phyloP scores from a whole-genome alignment of 2,113 vertebrate genomes.

The Podarcis cretensis region DNA sequence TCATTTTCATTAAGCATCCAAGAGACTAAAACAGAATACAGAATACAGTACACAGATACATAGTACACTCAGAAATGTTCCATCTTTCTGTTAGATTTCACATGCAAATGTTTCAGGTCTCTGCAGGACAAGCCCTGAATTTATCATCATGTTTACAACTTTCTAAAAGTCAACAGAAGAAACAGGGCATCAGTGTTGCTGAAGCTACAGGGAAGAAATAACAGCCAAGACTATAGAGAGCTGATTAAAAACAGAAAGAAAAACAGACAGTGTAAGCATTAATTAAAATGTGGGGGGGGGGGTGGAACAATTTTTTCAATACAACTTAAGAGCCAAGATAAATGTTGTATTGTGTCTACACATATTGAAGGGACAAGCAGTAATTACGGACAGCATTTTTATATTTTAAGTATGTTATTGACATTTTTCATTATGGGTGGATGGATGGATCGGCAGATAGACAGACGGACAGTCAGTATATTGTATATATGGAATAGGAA shows the following conservation, averaged over 20 bases:
- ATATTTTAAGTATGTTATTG: background rate
- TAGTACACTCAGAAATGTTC: conserved; percentile 3
- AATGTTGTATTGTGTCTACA: conserved; percentile 47
- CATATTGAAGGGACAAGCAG: background rate
- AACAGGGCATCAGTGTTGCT: conserved; percentile 33
- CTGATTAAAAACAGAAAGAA: background rate
- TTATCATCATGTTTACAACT: background rate
- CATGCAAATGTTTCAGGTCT: conserved; percentile 37
- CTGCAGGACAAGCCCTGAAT: background rate
- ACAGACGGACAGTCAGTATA: too few relatives aligned
- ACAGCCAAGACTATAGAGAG: conserved; percentile 39
- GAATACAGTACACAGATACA: background rate
- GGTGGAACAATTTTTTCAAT: conserved; percentile 21
- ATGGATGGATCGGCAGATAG: too few relatives aligned
- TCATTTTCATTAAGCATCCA: background rate
- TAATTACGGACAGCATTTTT: background rate
- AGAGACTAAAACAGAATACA: background rate
- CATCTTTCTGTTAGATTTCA: conserved; percentile 58
- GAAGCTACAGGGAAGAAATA: conserved; percentile 42
- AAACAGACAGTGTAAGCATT: conserved; percentile 58
- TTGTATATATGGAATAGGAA: too few relatives aligned
- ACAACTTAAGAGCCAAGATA: conserved; percentile 50
- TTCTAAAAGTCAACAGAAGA: conserved; percentile 49
- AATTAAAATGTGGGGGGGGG: conserved; percentile 37
- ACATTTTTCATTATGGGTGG: background rate